Evolutionary conservation across 2,113 vertebrate species (phyloP), one percentile per base, ranked within the genome.

Genomic region (Anhinga rufa): DNA sequence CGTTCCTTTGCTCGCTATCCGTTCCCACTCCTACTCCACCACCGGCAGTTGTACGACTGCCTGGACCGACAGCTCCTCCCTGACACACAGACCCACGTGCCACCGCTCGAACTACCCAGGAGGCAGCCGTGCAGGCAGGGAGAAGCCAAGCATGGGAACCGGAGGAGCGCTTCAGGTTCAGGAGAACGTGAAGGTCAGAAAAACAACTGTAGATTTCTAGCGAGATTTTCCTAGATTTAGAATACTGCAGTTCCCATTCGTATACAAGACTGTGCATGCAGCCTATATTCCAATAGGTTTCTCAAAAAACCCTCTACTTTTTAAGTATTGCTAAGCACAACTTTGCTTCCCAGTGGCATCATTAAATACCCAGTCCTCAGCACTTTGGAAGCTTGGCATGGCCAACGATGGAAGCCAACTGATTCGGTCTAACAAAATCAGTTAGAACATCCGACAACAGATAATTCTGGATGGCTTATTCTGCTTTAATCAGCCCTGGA

Each of bases 331-430:
- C 61, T 31, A 6, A 48, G 32, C 48, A 2, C 42, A 58, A 17
- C 82, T 70, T 17, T 14, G 60, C 87, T 44, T 71, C 79, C 31
- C 88, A 29, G 58, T 1, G 14, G 7, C 86, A 55, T 1, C 60
- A 36, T 3, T 10, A n/a, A 69, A 48, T 2, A 13, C 83, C 13
- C 8, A 3, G 36, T 6, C 64, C 72, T 31, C 68, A 16, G 64
- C 61, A 4, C 51, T 52, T 1, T 2, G 46, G 36, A 2, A 28
- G 60, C 49, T 25, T 40, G 46, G 86, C 81, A 32, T 0, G 17
- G 79, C 62, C 31, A 25, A 20, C 0, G 12, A 18, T 4, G 68
- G 28, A 29, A 75, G 15, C 9, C 83, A 36, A 12, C 0, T 2
- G 65, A 4, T 14, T 20, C 1, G 26, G n/a, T 20, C 65, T 17